These are phyloP conservation scores for Selenia dentaria DNA, from an alignment of 2,888 invertebrate genomes.

Conservation along the genomic window DNA sequence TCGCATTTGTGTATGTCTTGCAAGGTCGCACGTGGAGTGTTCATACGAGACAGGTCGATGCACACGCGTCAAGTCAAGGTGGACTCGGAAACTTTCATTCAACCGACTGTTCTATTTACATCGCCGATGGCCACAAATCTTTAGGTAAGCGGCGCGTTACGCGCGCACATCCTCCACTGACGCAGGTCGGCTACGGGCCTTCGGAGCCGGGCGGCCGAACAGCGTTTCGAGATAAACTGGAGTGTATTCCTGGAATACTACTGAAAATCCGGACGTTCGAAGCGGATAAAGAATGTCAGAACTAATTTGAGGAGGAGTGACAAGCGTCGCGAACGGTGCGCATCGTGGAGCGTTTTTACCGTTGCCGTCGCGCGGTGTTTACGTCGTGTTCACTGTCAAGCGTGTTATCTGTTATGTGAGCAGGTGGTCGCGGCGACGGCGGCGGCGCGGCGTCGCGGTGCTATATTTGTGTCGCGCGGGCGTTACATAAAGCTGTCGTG, in stretches of 20 bases:
- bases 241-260: constrained; percentile 60
- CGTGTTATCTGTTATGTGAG: constrained; percentile 79
- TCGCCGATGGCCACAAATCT: constrained; percentile 63
- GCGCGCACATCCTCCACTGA: constrained; percentile 67
- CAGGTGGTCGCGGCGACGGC: constrained; percentile 54
- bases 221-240: constrained; percentile 24
- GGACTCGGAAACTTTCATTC: constrained; percentile 77
- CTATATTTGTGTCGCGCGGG: constrained; percentile 72
- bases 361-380: constrained; percentile 54
- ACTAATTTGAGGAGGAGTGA: constrained; percentile 36
- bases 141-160: constrained; percentile 64
- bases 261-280: constrained; percentile 50
- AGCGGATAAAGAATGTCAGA: constrained; percentile 21
- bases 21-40: constrained; percentile 76
- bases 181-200: constrained; percentile 29
- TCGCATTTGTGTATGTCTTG: constrained; percentile 66
- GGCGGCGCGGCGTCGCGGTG: constrained; percentile 39
- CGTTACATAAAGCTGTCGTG: constrained; percentile 73
- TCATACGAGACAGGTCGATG: constrained; percentile 75
- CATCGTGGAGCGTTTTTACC: constrained; percentile 24
- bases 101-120: constrained; percentile 77
- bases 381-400: constrained; percentile 78
- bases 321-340: constrained; percentile 27
- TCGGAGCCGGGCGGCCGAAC: constrained; percentile 19
- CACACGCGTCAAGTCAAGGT: constrained; percentile 79